Conservation (phyloP, 1,140 invertebrate genomes). For the Xylocopa sonorina region DNA sequence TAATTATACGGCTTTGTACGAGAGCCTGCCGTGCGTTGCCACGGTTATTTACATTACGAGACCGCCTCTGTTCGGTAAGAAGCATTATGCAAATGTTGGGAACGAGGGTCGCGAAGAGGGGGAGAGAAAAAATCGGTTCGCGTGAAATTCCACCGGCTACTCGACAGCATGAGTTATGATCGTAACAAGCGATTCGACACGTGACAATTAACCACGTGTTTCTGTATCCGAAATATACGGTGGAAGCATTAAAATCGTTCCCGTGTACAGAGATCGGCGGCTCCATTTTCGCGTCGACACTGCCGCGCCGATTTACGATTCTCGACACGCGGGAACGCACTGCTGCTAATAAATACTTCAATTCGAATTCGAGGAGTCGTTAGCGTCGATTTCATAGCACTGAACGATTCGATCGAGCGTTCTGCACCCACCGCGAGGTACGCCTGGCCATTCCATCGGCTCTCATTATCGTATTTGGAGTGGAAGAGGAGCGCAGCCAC, state of each 20-base stretch:
- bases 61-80: neutral
- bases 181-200: neutral
- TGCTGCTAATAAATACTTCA: neutral
- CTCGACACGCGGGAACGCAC: too few species aligned
- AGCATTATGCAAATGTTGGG: neutral
- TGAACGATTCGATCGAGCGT: neutral
- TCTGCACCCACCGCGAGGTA: neutral
- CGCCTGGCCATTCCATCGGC: slow-evolving; percentile 1
- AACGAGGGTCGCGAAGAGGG: neutral
- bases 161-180: neutral
- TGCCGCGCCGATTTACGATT: neutral
- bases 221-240: neutral
- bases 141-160: neutral
- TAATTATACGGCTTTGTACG: too few species aligned
- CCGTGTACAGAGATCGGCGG: neutral
- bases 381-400: neutral
- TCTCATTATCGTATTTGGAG: slow-evolving; percentile 31
- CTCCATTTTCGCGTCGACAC: neutral
- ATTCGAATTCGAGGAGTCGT: neutral
- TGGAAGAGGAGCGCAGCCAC: slow-evolving; percentile 18
- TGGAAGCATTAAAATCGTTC: neutral
- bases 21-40: too few species aligned
- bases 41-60: neutral
- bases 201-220: neutral
- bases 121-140: neutral